Conservation (phyloP, 2,888 invertebrate species). For the Ochropacha duplaris region DNA sequence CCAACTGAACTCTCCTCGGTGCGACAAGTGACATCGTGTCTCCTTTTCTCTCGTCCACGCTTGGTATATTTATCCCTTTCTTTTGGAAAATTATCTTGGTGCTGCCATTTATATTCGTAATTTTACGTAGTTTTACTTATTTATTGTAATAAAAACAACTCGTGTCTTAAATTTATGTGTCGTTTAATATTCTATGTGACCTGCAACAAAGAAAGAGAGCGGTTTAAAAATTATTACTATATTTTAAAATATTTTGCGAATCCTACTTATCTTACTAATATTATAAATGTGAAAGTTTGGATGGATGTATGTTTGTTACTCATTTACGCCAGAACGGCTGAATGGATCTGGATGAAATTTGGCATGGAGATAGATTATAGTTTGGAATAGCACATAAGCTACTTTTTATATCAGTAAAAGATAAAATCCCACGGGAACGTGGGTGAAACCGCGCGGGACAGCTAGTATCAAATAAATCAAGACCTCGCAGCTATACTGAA, state of each 20-base stretch:
- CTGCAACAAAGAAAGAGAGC: constrained; percentile 17
- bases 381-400: too few relatives aligned
- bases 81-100: constrained; percentile 2
- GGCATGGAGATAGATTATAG: too few relatives aligned
- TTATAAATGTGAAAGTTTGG: too few relatives aligned
- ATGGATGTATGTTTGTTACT: too few relatives aligned
- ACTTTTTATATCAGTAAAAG: too few relatives aligned
- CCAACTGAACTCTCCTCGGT: constrained; percentile 69
- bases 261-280: too few relatives aligned
- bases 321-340: too few relatives aligned
- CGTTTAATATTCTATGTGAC: constrained; percentile 6
- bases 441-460: background rate
- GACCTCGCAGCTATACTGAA: background rate
- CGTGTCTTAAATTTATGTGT: constrained; percentile 1
- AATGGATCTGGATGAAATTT: too few relatives aligned
- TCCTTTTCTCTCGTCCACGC: constrained; percentile 34
- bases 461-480: background rate
- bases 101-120: background rate
- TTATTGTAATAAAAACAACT: background rate
- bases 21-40: constrained; percentile 72
- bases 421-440: too few relatives aligned
- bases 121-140: background rate
- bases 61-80: constrained; percentile 11
- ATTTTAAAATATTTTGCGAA: background rate
- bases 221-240: background rate